Evolutionary conservation across 2,797 vertebrate species (phyloP), one percentile per base, ranked within the genome.

Genomic region (Characodon lateralis): DNA sequence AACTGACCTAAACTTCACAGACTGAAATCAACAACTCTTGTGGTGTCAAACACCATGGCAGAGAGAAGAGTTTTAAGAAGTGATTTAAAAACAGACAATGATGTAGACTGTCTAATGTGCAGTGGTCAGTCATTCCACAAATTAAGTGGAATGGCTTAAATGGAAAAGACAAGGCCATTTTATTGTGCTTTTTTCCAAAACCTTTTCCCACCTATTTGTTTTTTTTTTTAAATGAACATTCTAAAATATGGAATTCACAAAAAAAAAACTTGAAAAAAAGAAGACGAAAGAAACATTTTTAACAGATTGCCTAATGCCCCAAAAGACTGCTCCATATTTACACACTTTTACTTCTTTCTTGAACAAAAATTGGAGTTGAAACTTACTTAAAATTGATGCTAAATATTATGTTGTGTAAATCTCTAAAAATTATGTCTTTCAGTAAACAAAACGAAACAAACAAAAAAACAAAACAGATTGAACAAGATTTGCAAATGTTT

Each of bases 401-500:
- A 73, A 78, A 51, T 71, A 88, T 87, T 69, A 78, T 88, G 82
- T 76, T 71, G 80, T 75, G 71, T 72, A 50, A 20, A 58, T 83
- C 79, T 83, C 48, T 9, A 20, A 50, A 59, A 89, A 61, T 66
- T 80, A 65, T 71, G 35, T 70, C 35, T 77, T 74, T 65, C 50
- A 85, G 77, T 69, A 88, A 85, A 86, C 80, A 86, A 82, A 84
- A 73, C 85, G 4, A 73, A 86, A 84, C 59, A 83, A 28, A 28
- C 1, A 28, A 28, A 28, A 65, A 78, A n/a, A 73, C 85, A 35
- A 73, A 86, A 84, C 59, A 83, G 83, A 78, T 78, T 74, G 55
- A 75, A 58, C 51, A 59, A 74, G 58, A 71, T 2, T 7, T 70
- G n/a, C 59, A 53, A 79, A 73, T 73, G 43, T n/a, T 72, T 74